These are phyloP conservation scores for Argynnis bischoffii DNA, from an alignment of 2,888 invertebrate species.

Conservation along the genomic window DNA sequence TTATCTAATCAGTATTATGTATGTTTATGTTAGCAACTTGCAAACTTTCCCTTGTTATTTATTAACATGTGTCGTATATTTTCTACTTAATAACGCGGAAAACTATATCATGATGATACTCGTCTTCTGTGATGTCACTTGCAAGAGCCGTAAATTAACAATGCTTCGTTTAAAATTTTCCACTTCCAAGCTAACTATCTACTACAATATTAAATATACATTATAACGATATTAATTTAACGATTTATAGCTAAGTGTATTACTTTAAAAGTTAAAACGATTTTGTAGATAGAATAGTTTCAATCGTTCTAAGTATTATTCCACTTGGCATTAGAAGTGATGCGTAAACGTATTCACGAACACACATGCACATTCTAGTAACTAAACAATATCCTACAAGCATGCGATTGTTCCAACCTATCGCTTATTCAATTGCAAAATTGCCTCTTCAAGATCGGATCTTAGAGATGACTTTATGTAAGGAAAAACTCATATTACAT, in stretches of 20 bases:
- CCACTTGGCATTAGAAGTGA: constrained; percentile 29
- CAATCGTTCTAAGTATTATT: constrained; percentile 26
- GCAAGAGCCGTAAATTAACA: constrained; percentile 47
- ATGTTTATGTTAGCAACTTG: constrained; percentile 44
- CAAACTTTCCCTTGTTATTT: constrained; percentile 57
- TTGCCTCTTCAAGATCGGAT: constrained; percentile 41
- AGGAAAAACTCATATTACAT: constrained; percentile 15
- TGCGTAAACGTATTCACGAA: constrained; percentile 33
- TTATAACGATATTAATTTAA: too few species aligned
- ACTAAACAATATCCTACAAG: constrained; percentile 38
- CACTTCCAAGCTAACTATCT: constrained; percentile 45
- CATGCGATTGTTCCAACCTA: constrained; percentile 40
- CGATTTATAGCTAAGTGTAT: too few species aligned
- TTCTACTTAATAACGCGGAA: constrained; percentile 62
- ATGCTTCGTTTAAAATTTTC: constrained; percentile 65
- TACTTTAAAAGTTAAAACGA: too few species aligned
- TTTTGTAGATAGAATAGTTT: not conserved
- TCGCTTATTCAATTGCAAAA: constrained; percentile 43
- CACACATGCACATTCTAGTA: constrained; percentile 33
- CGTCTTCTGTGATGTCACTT: constrained; percentile 56
- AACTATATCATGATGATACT: constrained; percentile 45
- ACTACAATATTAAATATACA: too few species aligned
- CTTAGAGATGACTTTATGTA: constrained; percentile 31
- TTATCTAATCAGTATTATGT: constrained; percentile 44
- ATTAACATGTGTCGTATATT: constrained; percentile 49